Percentiles rank a stretch among this genome's conserved stretches.
Evolutionary conservation across 2,113 vertebrate genomes (phyloP).

Genomic region (Notarius lentiginosus): DNA sequence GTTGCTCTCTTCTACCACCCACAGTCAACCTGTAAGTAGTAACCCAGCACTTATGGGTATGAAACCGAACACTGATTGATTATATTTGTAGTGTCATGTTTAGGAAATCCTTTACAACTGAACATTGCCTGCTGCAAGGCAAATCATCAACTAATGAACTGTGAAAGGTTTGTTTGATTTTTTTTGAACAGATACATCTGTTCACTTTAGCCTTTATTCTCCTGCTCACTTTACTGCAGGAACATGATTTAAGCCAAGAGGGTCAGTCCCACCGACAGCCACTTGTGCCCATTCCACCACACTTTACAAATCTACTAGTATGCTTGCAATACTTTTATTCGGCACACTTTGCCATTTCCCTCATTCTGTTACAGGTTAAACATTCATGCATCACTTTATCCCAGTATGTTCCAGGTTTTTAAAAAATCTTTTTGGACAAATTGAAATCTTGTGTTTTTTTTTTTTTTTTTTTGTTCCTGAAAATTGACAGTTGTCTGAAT

Average conservation of each 20-base stretch:
- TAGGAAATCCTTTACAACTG: not conserved
- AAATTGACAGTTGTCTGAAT: not conserved
- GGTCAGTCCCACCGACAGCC: not conserved
- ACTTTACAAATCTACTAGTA: not conserved
- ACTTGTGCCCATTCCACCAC: not conserved
- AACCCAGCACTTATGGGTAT: not conserved
- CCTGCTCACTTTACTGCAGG: not conserved
- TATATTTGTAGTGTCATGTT: not conserved
- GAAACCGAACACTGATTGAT: not conserved
- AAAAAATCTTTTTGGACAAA: not conserved
- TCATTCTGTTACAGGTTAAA: not conserved
- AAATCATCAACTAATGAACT: not conserved
- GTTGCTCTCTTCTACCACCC: no score
- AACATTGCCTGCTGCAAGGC: not conserved
- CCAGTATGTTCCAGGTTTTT: not conserved
- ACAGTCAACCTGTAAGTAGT: not conserved
- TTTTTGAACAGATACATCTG: not conserved
- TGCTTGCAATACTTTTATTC: not conserved
- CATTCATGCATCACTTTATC: not conserved
- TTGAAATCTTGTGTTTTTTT: not conserved
- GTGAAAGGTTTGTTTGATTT: not conserved
- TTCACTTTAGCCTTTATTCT: not conserved
- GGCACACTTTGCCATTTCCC: not conserved
- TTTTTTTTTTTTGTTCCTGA: not conserved
- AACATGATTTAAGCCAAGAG: not conserved